Evolutionary conservation across 2,797 vertebrate genomes (phyloP).

Genomic region (Micrastur ruficollis): DNA sequence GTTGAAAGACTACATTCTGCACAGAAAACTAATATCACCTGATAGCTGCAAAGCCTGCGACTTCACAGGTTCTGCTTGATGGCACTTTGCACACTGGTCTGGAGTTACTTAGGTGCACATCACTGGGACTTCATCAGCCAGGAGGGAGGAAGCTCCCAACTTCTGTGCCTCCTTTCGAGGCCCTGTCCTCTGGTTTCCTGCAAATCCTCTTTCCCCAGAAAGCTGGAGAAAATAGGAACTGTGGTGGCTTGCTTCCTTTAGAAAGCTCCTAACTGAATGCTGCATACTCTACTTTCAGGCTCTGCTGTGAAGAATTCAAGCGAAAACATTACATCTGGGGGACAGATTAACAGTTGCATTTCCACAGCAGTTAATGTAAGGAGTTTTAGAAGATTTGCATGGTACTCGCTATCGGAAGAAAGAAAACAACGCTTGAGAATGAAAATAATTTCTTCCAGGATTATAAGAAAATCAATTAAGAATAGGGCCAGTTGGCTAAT

Average conservation of each 20-base stretch:
- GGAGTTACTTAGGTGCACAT: neutral
- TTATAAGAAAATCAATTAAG: conserved; percentile 53
- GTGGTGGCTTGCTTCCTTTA: neutral
- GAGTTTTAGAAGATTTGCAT: neutral
- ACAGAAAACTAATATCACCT: neutral
- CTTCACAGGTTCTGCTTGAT: neutral
- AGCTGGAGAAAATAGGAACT: neutral
- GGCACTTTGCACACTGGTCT: neutral
- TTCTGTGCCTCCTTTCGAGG: neutral
- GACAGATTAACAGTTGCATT: conserved; percentile 8
- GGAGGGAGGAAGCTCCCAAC: neutral
- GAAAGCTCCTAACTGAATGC: neutral
- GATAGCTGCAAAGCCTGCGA: neutral
- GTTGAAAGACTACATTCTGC: neutral
- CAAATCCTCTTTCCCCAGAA: neutral
- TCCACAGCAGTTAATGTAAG: neutral
- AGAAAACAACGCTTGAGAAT: conserved; percentile 12
- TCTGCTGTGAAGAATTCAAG: conserved; percentile 9
- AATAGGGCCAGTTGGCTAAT: conserved; percentile 24
- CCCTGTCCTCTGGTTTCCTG: neutral
- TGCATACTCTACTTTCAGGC: neutral
- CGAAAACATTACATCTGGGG: neutral
- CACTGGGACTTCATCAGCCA: neutral
- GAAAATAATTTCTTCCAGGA: conserved; percentile 42
- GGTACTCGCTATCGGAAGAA: neutral